Base-by-base conservation (phyloP, 2,797 vertebrate genomes). In the Pipistrellus pipistrellus region DNA sequence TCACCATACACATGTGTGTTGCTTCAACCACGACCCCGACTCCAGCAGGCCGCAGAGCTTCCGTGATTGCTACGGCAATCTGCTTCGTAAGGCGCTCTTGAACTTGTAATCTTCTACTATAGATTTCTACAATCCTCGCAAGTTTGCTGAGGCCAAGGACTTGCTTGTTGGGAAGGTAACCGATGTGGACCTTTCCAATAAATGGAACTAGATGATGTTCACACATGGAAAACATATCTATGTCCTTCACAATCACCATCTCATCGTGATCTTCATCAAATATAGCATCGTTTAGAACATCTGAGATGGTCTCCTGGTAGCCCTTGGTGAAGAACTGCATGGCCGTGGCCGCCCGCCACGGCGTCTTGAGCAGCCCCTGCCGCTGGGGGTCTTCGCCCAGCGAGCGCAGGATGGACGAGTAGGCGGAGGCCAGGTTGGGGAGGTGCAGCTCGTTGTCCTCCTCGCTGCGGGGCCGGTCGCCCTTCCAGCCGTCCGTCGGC, bases 281-380 rank as follows among this genome's bases (percentile, higher is more conserved):
- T n/a, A n/a, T n/a, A n/a, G n/a, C n/a, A n/a, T n/a, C n/a, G n/a
- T n/a, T n/a, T n/a, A n/a, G n/a, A n/a, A n/a, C n/a, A n/a, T n/a
- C 99, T 94, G 99, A 98, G 93, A 99, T 99, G 93, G 99, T 99
- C 98, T 99, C 99, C 98, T 99, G 99, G 98, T 99, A 99, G 85
- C 99, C 99, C 97, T 99, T 99, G 98, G 99, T 99, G 98, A 99
- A 99, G 99, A 99, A 99, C 98, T 99, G 99, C 99, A 99, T 99
- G 98, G 99, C 99, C 0, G 98, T 99, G 94, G 99, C 99, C 35
- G 99, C 99, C 55, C 99, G 99, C 99, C 99, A 99, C 10, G 99
- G 99, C 64, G 99, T 99, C 97, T 99, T 99, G 84, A 99, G 99
- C 93, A 99, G 99, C 89, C 99, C 99, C 97, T 99, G 99, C 4